Percentiles rank a stretch among this genome's conserved stretches.
These are phyloP conservation scores for Paramacrobiotus metropolitanus DNA, from an alignment of 1,140 invertebrate species.

Conservation along the genomic window DNA sequence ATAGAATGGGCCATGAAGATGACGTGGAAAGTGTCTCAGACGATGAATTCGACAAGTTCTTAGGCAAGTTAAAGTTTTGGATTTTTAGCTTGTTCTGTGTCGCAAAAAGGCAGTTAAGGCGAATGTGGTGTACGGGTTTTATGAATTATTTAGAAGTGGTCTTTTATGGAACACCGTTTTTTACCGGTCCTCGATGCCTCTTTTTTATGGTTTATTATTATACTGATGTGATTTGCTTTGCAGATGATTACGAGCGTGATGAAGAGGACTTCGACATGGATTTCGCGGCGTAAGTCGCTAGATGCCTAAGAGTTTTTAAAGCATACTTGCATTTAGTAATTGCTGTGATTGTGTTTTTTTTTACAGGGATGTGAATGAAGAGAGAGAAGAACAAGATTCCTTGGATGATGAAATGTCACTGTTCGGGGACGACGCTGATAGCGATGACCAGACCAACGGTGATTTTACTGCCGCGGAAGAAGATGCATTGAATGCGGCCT, in stretches of 20 bases:
- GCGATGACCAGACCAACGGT: background rate
- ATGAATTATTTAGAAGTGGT: background rate
- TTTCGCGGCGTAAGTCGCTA: constrained; percentile 13
- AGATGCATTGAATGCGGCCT: constrained; percentile 4
- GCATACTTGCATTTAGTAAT: constrained; percentile 6
- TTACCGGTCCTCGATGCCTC: background rate
- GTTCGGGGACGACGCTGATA: constrained; percentile 15
- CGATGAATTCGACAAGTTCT: constrained; percentile 46
- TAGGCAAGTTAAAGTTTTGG: constrained; percentile 15
- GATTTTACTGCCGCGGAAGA: constrained; percentile 3
- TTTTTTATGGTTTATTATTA: constrained; percentile 6
- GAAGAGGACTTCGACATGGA: constrained; percentile 15
- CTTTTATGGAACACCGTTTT: too few species aligned
- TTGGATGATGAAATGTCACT: constrained; percentile 19
- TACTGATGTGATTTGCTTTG: constrained; percentile 7
- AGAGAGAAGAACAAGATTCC: constrained; percentile 16
- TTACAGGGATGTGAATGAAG: constrained; percentile 8
- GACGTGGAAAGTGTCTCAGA: constrained; percentile 59
- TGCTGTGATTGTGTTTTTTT: constrained; percentile 15
- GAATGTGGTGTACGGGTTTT: constrained; percentile 9
- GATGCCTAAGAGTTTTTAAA: background rate
- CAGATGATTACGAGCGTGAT: constrained; percentile 18
- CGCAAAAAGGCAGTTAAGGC: constrained; percentile 10
- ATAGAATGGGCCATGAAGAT: constrained; percentile 26
- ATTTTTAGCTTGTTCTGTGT: constrained; percentile 11